Evolutionary conservation across 2,113 vertebrate species (phyloP), one percentile per base, ranked within the genome.

Genomic region (Polypterus senegalus): DNA sequence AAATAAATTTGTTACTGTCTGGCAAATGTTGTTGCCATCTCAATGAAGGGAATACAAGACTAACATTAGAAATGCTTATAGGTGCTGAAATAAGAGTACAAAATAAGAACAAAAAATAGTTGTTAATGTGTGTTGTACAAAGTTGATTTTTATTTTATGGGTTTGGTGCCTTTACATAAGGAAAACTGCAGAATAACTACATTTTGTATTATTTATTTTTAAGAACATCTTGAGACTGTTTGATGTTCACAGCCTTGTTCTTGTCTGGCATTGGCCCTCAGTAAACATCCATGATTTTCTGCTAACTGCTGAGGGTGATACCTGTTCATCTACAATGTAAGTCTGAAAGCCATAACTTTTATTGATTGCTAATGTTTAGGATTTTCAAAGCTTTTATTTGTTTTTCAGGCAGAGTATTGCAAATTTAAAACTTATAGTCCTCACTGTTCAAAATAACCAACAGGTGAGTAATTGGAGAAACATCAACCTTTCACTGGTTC

Each of bases 171-270:
- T 27, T 27, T 27, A 27, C 27, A 27, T 27, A 27, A 27, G 27
- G 27, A 27, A 27, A 27, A 27, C 27, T 27, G 27, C 27, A 27
- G 27, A 27, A 2, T 27, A 27, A 27, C 27, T 27, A 2, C 1
- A 27, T 62, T 1, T 60, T 10, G 27, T 61, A 59, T 7, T 54
- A 59, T 58, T 3, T 43, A 66, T 67, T 49, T 65, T 71, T 46
- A 60, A 99, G 94, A 84, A 87, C 7, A 57, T 88, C 48, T 75
- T 98, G 65, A 95, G 90, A 69, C 67, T 86, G 6, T 97, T 93
- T 94, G 89, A 99, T 53, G 46, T 86, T 60, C 77, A 83, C 65
- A 86, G 88, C 6, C 76, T 98, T 4, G 77, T 85, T 47, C 81
- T 94, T 48, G 62, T 91, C 55, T 88, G 86, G 81, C 87, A 85